phyloP scores from a whole-genome alignment of 2,888 invertebrate genomes.

The Cerastis leucographa region DNA sequence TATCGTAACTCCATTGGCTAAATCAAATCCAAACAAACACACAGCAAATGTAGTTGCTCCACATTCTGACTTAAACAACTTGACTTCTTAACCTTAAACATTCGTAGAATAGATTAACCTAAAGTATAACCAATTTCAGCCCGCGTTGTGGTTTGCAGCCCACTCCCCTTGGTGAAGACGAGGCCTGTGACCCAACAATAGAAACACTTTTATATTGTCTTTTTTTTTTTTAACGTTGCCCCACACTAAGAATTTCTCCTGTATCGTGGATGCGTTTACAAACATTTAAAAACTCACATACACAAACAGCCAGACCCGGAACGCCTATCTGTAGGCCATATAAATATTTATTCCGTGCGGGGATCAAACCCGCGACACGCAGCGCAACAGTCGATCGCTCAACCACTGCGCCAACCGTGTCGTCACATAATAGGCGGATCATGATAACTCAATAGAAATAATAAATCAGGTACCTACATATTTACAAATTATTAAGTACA shows the following conservation, averaged over 20 bases:
- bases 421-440: neutral
- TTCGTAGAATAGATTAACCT: neutral
- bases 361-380: too few species aligned
- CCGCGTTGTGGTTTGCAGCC: neutral
- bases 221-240: too few species aligned
- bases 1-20: neutral
- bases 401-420: too few species aligned
- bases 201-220: too few species aligned
- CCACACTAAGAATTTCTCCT: too few species aligned
- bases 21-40: conserved; percentile 5
- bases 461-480: neutral
- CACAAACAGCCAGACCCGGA: too few species aligned
- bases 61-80: neutral
- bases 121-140: neutral
- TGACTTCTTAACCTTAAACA: conserved; percentile 10
- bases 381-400: too few species aligned
- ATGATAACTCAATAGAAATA: neutral
- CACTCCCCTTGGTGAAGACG: neutral
- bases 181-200: neutral
- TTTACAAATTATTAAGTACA: conserved; percentile 7
- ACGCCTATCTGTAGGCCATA: too few species aligned
- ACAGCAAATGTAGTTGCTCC: neutral
- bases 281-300: too few species aligned
- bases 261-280: too few species aligned
- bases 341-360: too few species aligned